Base-by-base conservation (phyloP, 2,888 invertebrate species). In the Drepanosiphum platanoidis region DNA sequence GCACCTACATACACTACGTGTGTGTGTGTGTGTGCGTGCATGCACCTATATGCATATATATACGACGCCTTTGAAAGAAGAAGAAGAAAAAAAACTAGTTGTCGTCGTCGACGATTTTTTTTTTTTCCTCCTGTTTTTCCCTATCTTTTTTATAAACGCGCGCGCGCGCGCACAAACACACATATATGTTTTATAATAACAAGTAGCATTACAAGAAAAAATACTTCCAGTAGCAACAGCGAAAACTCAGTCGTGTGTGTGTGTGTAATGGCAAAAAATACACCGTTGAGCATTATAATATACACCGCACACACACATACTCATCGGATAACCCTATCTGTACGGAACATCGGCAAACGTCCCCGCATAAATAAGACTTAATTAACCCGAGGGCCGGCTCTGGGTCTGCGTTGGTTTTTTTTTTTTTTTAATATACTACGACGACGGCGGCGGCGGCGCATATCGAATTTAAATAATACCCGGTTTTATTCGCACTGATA, bases 341-440 rank as follows among this genome's bases (percentile, higher is more conserved):
- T 68, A 66, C 84, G 75, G 52, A 84, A 77, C 75, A 84, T 84
- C 84, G 84, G 84, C 84, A 84, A 84, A 84, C 84, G 74, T 84
- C 84, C 84, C 75, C 84, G 84, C 84, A 84, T 84, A 84, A 84
- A 84, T 84, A 84, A 84, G 84, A 84, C 84, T 84, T 84, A 84
- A 84, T 84, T 84, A 84, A 84, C 75, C 84, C 52, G 84, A 84
- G 75, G 84, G 75, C 58, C 70, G 81, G 32, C 71, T 75, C 80
- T 52, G 70, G 74, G 46, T 34, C 71, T 52, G 71, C 39, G 81
- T 32, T 22, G 30, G 75, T 75, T 66, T 39, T n/a, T 58, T 58
- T 58, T 58, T n/a, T 70, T 71, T 46, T n/a, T 80, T 58, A 58
- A 58, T 71, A 39, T 61, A 58, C 52, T 71, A 61, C 61, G 61